Base-by-base conservation (phyloP, 2,888 invertebrate species). In the Oasisia sp. region DNA sequence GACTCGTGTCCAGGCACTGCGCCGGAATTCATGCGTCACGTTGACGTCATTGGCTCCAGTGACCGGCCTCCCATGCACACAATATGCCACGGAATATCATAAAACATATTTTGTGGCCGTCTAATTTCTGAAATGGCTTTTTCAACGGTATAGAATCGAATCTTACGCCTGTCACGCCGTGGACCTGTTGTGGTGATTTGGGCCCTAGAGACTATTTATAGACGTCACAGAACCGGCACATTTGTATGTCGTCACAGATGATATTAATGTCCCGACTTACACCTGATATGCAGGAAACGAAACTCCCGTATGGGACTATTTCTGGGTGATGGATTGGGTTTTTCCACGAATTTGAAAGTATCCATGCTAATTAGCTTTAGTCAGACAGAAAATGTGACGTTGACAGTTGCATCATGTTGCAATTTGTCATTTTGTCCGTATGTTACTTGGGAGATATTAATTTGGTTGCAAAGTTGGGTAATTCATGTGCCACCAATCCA, bases 121-220 rank as follows among this genome's bases (percentile, higher is more conserved):
- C 74, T 74, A n/a, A 74, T 74, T 74, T 74, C 74, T 74, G 74
- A 74, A 74, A 74, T 74, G 74, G 27, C 74, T 74, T 19, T 74
- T 74, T 74, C 74, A 74, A 74, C 27, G n/a, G 74, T 74, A n/a
- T 27, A n/a, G 74, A 74, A 74, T 74, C 74, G n/a, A 74, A 74
- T n/a, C 19, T 74, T 74, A n/a, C n/a, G 74, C 74, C 27, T n/a
- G 74, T n/a, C n/a, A 27, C 27, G 74, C n/a, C 27, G 27, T 74
- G 74, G n/a, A 74, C 74, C 14, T n/a, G 74, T n/a, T n/a, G 19
- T 7, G 74, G 27, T 14, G 50, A 50, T 74, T n/a, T 1, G 19
- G 27, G 27, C n/a, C 27, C 14, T 74, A 19, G 7, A 74, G 74
- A 27, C 74, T 74, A 74, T 74, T 74, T 74, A 74, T 74, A 74